Base-by-base conservation (phyloP, 2,113 vertebrate genomes). In the Cacatua alba region DNA sequence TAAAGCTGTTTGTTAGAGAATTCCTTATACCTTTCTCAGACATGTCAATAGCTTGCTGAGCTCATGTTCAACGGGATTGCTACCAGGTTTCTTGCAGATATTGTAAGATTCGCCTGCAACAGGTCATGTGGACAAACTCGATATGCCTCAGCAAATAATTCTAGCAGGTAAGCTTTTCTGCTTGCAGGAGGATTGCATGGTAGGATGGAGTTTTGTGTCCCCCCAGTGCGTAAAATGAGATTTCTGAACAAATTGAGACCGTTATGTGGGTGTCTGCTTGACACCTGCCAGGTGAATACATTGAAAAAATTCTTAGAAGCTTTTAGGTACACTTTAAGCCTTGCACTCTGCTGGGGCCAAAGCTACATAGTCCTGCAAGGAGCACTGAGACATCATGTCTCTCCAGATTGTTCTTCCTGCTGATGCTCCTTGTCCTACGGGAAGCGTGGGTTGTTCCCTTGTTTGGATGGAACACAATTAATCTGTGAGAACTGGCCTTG, bases 1-100 rank as follows among this genome's bases (percentile, higher is more conserved):
- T 48, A 80, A 87, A 94, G 46, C 79, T 70, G 46, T 81, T 94
- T 59, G 57, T 68, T 68, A 39, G 85, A 76, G 53, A 83, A 44
- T 85, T 71, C 65, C 81, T 82, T 67, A 29, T 71, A 46, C 91
- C 55, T 80, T 93, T 86, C 75, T 96, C 92, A 85, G 74, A 43
- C 51, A 37, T 82, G 72, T 92, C 76, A 76, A 23, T 59, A 77
- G 39, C 85, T 77, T 93, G 48, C 84, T 95, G 75, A 75, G 71
- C 51, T 87, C 13, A 39, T 87, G 1, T 71, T 94, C 65, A 39
- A 3, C 69, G 82, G 35, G 37, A 65, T 43, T 84, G 57, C 48
- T 79, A 7, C 72, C 77, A 93, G 63, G 43, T 90, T 95, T 88
- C 76, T 69, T 77, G 75, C 41, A 78, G 35, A 25, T 53, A 7